phyloP scores from a whole-genome alignment of 1,140 invertebrate genomes.

The Monochamus saltuarius region DNA sequence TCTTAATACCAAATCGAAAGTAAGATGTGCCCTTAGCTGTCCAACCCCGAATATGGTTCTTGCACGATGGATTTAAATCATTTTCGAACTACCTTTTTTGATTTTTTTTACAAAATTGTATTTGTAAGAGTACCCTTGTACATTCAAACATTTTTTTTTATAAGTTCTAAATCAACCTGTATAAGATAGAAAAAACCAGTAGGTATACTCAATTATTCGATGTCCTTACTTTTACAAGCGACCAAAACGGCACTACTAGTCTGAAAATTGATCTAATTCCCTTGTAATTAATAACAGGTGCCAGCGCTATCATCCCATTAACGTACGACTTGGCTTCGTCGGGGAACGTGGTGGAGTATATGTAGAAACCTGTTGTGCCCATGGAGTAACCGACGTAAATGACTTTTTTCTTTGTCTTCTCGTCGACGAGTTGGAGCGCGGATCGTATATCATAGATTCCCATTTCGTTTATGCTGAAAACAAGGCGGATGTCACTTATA shows the following conservation, averaged over 20 bases:
- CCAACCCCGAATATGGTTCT: too few relatives aligned
- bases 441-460: slow-evolving; percentile 17
- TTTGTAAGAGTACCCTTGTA: too few relatives aligned
- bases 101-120: too few relatives aligned
- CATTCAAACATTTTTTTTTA: too few relatives aligned
- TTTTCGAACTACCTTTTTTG: too few relatives aligned
- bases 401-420: slow-evolving; percentile 5
- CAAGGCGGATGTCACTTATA: too few relatives aligned
- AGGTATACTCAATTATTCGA: too few relatives aligned
- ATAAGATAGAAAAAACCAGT: too few relatives aligned
- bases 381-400: slow-evolving; percentile 25
- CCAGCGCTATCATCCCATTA: slow-evolving; percentile 9
- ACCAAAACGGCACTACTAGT: not conserved
- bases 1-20: too few relatives aligned
- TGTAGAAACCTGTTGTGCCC: slow-evolving; percentile 14
- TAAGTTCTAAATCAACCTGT: too few relatives aligned
- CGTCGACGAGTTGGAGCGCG: not conserved
- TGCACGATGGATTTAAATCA: too few relatives aligned
- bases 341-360: slow-evolving; percentile 14
- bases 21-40: too few relatives aligned
- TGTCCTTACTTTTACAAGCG: slow-evolving; percentile 4
- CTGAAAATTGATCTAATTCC: not conserved
- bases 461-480: slow-evolving; percentile 17
- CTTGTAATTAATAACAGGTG: slow-evolving; percentile 13
- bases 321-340: slow-evolving; percentile 12